phyloP scores from a whole-genome alignment of 2,888 invertebrate genomes.

The Drosophila glabriapex region DNA sequence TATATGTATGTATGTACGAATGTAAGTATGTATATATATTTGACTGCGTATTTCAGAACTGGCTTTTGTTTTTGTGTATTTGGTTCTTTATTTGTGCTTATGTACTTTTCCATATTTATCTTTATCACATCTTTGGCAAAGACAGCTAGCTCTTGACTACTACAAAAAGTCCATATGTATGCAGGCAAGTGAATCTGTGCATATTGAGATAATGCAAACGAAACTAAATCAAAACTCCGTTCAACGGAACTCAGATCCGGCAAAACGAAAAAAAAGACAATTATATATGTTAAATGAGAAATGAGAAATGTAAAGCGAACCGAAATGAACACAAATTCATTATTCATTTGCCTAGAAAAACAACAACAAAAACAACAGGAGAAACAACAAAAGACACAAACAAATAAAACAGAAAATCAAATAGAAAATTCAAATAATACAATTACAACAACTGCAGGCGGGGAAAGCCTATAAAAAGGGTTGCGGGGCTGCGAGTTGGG shows the following conservation, averaged over 20 bases:
- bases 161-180: background rate
- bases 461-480: background rate
- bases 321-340: constrained; percentile 71
- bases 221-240: constrained; percentile 18
- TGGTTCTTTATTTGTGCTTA: constrained; percentile 28
- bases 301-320: constrained; percentile 26
- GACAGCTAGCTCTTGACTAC: constrained; percentile 35
- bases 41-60: background rate
- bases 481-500: constrained; percentile 28
- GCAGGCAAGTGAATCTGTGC: background rate
- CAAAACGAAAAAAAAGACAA: constrained; percentile 4
- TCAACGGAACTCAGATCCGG: constrained; percentile 6
- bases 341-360: constrained; percentile 69
- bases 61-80: background rate
- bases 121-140: constrained; percentile 46
- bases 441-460: constrained; percentile 41
- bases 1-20: background rate
- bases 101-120: constrained; percentile 48
- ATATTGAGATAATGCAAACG: constrained; percentile 28
- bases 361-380: constrained; percentile 11
- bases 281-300: background rate
- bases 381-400: constrained; percentile 14
- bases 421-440: constrained; percentile 75
- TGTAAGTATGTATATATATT: background rate
- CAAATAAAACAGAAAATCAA: constrained; percentile 59